A percentile compares a stretch with the other conserved stretches of the same genome.
Evolutionary conservation across 2,888 invertebrate species (phyloP).

Genomic region (Spilarctia lutea): DNA sequence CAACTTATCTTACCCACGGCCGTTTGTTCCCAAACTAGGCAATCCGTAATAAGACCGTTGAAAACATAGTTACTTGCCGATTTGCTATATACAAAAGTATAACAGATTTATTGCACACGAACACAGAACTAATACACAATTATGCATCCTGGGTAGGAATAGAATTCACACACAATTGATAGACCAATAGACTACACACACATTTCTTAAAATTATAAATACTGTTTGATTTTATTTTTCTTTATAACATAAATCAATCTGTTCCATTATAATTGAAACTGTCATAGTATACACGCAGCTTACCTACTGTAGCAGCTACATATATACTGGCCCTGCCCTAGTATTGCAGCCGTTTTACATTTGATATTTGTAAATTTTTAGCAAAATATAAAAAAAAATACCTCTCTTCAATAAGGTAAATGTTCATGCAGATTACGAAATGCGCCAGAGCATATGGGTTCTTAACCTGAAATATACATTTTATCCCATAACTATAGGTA

Average conservation of each 20-base stretch:
- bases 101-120: background rate
- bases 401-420: background rate
- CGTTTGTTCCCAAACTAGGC: background rate
- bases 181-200: no score
- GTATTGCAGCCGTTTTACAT: background rate
- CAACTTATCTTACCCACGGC: background rate
- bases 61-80: background rate
- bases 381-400: no score
- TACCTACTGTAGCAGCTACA: background rate
- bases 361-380: background rate
- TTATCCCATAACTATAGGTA: background rate
- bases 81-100: background rate
- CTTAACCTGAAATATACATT: background rate
- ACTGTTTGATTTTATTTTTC: no score
- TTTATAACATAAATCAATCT: background rate
- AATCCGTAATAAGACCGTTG: background rate
- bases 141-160: no score
- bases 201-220: no score
- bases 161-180: no score
- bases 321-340: background rate
- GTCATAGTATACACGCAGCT: background rate
- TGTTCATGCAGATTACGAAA: no score
- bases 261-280: background rate
- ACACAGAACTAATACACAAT: background rate
- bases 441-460: background rate